phyloP scores from a whole-genome alignment of 2,888 invertebrate genomes.

The Bruchidius siliquastri region DNA sequence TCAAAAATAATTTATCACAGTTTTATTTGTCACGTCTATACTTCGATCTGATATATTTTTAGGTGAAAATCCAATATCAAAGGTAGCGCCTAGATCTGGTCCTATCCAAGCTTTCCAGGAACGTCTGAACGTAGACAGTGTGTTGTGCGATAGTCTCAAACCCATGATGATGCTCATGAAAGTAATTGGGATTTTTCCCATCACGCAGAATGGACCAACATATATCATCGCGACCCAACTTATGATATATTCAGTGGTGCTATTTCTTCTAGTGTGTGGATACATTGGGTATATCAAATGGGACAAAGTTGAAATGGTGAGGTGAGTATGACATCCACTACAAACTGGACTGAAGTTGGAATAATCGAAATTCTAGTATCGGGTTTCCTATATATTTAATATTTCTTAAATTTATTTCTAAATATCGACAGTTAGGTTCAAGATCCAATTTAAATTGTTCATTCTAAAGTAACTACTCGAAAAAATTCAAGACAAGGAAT shows the following conservation, averaged over 20 bases:
- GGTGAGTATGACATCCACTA: not conserved
- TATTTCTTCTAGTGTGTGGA: constrained; percentile 44
- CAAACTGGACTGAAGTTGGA: no score
- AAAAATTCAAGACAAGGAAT: no score
- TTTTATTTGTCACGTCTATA: no score
- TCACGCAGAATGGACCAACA: constrained; percentile 51
- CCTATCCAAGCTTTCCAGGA: constrained; percentile 20
- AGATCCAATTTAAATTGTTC: no score
- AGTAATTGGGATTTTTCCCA: constrained; percentile 59
- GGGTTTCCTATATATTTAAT: no score
- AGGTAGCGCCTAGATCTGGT: constrained; percentile 32
- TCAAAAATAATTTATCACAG: no score
- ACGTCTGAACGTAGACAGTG: constrained; percentile 16
- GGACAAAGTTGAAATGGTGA: constrained; percentile 55
- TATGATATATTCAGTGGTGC: constrained; percentile 55
- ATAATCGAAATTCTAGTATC: no score
- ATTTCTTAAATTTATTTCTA: no score
- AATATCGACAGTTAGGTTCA: no score
- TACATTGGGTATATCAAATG: constrained; percentile 59
- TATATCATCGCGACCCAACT: constrained; percentile 50
- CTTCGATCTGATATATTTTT: not conserved
- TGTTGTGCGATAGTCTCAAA: constrained; percentile 40
- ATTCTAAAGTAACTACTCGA: no score
- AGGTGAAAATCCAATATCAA: constrained; percentile 24
- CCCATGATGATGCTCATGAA: constrained; percentile 50